Conservation (phyloP, 2,888 invertebrate genomes). For the Temnothorax rugatulus region DNA sequence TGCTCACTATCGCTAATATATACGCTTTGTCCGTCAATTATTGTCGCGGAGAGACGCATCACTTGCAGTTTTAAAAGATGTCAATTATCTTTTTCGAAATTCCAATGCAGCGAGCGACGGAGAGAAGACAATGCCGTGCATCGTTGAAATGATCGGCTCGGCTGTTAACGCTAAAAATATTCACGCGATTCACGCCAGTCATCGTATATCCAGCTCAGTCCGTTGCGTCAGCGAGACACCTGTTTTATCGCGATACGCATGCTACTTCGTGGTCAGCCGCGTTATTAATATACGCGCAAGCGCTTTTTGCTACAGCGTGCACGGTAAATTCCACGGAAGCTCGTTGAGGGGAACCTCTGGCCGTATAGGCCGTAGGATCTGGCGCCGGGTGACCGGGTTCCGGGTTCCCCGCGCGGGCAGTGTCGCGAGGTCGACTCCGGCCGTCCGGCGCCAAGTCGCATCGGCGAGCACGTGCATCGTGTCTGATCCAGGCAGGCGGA, state of each 20-base stretch:
- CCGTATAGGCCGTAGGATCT: background rate
- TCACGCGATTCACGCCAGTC: too few species aligned
- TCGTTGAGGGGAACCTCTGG: background rate
- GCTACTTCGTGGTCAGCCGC: too few species aligned
- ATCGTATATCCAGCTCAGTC: too few species aligned
- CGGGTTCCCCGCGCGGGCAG: too few species aligned
- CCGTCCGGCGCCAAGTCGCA: background rate
- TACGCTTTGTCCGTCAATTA: background rate
- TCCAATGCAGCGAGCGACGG: background rate
- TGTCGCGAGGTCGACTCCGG: background rate
- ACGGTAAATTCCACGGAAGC: slow-evolving; percentile 16
- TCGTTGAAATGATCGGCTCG: background rate
- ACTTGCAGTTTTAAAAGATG: background rate
- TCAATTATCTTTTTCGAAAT: background rate
- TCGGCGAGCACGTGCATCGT: background rate
- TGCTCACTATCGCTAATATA: background rate
- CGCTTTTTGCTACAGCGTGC: background rate
- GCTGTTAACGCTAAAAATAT: slow-evolving; percentile 18
- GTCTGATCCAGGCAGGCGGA: background rate
- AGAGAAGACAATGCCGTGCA: background rate
- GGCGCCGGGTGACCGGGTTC: background rate
- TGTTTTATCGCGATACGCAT: slow-evolving; percentile 6
- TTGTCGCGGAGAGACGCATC: background rate
- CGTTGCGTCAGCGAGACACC: background rate
- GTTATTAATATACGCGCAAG: slow-evolving; percentile 25